Evolutionary conservation across 2,113 vertebrate species (phyloP).

Genomic region (Fulica atra): DNA sequence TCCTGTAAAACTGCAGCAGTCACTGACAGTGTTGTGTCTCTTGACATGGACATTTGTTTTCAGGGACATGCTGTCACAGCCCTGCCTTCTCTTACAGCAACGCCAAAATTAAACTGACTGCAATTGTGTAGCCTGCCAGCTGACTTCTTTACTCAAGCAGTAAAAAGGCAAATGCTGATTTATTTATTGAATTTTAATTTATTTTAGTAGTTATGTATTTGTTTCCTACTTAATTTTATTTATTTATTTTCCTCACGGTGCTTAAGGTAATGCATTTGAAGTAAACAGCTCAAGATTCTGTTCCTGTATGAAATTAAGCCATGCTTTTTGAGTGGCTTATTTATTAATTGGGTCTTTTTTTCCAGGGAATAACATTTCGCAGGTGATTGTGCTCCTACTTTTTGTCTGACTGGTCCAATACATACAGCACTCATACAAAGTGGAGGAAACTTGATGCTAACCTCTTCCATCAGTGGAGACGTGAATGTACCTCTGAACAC

Average conservation of each 20-base stretch:
- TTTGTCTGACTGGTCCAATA: neutral
- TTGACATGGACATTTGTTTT: neutral
- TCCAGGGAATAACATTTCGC: neutral
- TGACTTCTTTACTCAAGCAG: neutral
- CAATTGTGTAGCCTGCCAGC: neutral
- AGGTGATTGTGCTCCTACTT: neutral
- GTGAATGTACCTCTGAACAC: neutral
- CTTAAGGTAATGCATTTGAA: neutral
- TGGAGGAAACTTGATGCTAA: neutral
- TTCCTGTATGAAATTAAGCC: neutral
- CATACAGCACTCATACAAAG: neutral
- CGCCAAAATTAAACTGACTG: neutral
- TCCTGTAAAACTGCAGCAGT: neutral
- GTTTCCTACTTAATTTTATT: neutral
- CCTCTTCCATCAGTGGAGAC: neutral
- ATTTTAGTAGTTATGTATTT: neutral
- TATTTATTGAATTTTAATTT: neutral
- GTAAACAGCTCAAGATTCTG: neutral
- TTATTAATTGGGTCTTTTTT: neutral
- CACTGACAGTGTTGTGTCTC: neutral
- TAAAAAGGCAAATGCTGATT: neutral
- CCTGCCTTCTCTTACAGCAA: neutral
- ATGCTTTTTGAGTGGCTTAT: neutral
- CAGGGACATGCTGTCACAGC: accelerated
- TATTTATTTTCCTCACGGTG: neutral